These are phyloP conservation scores for Ophion obscuratus DNA, from an alignment of 2,888 invertebrate species.

Conservation along the genomic window DNA sequence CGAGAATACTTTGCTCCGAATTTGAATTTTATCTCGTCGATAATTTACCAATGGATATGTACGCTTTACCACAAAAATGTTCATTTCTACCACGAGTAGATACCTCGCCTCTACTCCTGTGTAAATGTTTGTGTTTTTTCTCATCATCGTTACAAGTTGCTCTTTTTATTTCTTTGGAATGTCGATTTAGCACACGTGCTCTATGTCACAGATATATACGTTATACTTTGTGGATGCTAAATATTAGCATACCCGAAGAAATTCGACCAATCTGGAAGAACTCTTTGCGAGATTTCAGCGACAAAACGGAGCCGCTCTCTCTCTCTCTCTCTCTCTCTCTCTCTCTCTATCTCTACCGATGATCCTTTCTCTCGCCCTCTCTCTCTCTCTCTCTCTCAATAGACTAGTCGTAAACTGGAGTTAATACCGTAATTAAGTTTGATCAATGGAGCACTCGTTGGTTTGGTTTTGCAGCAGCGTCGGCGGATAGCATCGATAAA, in stretches of 20 bases:
- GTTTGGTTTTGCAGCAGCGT: conserved; percentile 9
- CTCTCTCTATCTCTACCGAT: background rate
- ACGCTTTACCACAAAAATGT: conserved; percentile 19
- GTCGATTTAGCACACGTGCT: conserved; percentile 52
- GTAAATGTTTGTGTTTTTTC: conserved; percentile 40
- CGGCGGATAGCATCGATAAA: background rate
- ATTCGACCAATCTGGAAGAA: conserved; percentile 34
- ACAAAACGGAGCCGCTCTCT: background rate
- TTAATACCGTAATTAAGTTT: background rate
- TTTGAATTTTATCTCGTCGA: conserved; percentile 16
- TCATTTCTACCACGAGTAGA: conserved; percentile 32
- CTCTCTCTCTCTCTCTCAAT: background rate
- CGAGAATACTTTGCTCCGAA: conserved; percentile 18
- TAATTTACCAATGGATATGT: conserved; percentile 59
- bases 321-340: background rate
- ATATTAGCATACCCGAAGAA: conserved; percentile 66
- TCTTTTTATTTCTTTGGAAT: conserved; percentile 65
- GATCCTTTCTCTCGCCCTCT: background rate
- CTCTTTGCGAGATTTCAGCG: background rate
- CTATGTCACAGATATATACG: conserved; percentile 48
- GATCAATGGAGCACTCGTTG: background rate
- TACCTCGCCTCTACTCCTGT: conserved; percentile 36
- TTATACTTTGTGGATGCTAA: conserved; percentile 62
- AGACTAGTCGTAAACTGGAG: background rate
- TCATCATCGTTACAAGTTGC: conserved; percentile 43